Evolutionary conservation across 2,113 vertebrate genomes (phyloP), one percentile per base, ranked within the genome.

Genomic region (Gallinago undulata): DNA sequence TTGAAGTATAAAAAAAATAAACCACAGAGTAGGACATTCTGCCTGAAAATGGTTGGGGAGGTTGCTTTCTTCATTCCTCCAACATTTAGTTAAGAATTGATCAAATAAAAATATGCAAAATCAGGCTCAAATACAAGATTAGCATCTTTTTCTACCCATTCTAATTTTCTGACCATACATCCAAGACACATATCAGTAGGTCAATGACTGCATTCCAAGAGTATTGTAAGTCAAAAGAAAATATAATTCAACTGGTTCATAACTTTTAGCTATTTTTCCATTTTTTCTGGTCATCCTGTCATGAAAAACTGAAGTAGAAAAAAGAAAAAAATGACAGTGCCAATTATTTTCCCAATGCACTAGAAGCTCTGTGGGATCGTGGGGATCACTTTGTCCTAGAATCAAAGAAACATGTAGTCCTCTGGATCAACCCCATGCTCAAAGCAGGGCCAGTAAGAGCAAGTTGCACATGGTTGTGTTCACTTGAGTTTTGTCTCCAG

Each of bases 21-120:
- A 77, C 9, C 81, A 53, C 2, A 31, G 15, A 41, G 7, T 21
- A 84, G 22, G 30, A 47, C 50, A 70, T 96, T 94, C 22, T 89
- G 60, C 53, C 45, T 94, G 25, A 93, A 95, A 92, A 79, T 60
- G 77, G 24, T 12, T 48, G 35, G 9, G 8, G 17, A 80, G 15
- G 25, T 63, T 93, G 10, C 30, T 86, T 77, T 89, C 28, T 74
- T 93, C n/a, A 55, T 59, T 67, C 9, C 2, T 73, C 15, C 19
- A 88, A 53, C 24, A 11, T 79, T 74, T 86, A 77, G n/a, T 9
- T 84, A 82, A 35, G 63, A 94, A 62, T 89, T 33, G 24, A 47
- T 84, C 68, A 94, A 64, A 70, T 75, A 43, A 97, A 91, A 96
- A 84, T 78, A 87, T 80, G 78, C 37, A 90, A 91, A 95, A 95